A percentile compares a stretch with the other conserved stretches of the same genome.
phyloP scores from a whole-genome alignment of 2,888 invertebrate genomes.

The Protophormia terraenovae region DNA sequence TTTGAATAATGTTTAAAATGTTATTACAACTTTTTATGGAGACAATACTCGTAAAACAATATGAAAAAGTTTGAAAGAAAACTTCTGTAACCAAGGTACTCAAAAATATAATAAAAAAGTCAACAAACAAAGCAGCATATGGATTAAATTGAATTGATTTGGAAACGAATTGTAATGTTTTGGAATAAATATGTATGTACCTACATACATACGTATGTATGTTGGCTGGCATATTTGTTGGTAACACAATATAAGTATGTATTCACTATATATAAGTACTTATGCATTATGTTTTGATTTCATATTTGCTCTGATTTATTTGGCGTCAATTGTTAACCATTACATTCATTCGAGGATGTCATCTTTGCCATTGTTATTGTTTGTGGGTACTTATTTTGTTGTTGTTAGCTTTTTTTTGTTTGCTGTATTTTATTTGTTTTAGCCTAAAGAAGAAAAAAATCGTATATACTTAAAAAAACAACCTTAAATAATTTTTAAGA shows the following conservation, averaged over 20 bases:
- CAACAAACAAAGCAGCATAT: slow-evolving; percentile 34
- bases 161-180: slow-evolving; percentile 19
- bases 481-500: slow-evolving; percentile 3
- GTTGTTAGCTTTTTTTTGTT: neutral
- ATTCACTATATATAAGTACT: neutral
- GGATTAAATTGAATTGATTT: slow-evolving; percentile 33
- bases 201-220: neutral
- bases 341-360: slow-evolving; percentile 66
- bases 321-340: slow-evolving; percentile 72
- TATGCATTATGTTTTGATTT: slow-evolving; percentile 66
- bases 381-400: neutral
- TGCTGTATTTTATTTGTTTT: slow-evolving; percentile 8
- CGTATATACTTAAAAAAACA: slow-evolving; percentile 37
- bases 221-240: slow-evolving; percentile 54
- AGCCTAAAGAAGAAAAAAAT: slow-evolving; percentile 20
- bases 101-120: slow-evolving; percentile 16
- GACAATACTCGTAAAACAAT: slow-evolving; percentile 21
- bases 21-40: slow-evolving; percentile 39
- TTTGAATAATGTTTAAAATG: slow-evolving; percentile 39
- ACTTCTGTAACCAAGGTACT: slow-evolving; percentile 28
- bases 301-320: slow-evolving; percentile 74
- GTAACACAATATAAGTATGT: slow-evolving; percentile 55
- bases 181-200: slow-evolving; percentile 27
- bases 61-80: slow-evolving; percentile 6
- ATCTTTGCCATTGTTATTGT: slow-evolving; percentile 65